Evolutionary conservation across 1,140 invertebrate species (phyloP).

Genomic region (Drosophila pruinosa): DNA sequence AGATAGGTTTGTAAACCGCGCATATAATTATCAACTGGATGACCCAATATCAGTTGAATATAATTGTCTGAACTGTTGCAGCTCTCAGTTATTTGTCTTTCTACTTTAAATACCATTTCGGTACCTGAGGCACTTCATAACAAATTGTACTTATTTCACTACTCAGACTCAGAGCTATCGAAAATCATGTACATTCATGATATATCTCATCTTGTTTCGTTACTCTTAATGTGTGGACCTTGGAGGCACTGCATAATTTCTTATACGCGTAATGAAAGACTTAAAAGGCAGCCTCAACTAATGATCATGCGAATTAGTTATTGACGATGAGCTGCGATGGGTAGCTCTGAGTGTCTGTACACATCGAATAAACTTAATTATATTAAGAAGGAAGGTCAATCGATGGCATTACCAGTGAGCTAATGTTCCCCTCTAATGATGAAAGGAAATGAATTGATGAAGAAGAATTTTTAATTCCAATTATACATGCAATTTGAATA

Average conservation of each 20-base stretch:
- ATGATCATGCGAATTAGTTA: conserved; percentile 64
- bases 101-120: too few relatives aligned
- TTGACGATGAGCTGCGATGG: conserved; percentile 31
- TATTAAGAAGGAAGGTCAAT: conserved; percentile 22
- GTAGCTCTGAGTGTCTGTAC: conserved; percentile 31
- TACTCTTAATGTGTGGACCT: conserved; percentile 33
- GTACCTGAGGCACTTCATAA: conserved; percentile 14
- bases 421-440: not conserved
- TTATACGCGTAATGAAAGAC: conserved; percentile 42
- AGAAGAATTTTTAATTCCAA: not conserved
- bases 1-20: conserved; percentile 34
- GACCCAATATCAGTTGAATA: conserved; percentile 40
- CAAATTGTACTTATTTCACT: conserved; percentile 24
- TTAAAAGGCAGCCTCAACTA: conserved; percentile 49
- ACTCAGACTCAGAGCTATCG: conserved; percentile 16
- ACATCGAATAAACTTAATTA: conserved; percentile 13
- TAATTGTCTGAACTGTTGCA: conserved; percentile 4
- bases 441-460: not conserved
- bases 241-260: conserved; percentile 53
- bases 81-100: conserved; percentile 15
- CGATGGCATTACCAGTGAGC: not conserved
- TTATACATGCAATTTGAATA: not conserved
- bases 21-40: conserved; percentile 33
- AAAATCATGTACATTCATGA: conserved; percentile 23
- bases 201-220: conserved; percentile 24